A percentile compares a stretch with the other conserved stretches of the same genome.
These are phyloP conservation scores for Erythrocercus mccallii DNA, from an alignment of 2,113 vertebrate genomes.

Conservation along the genomic window DNA sequence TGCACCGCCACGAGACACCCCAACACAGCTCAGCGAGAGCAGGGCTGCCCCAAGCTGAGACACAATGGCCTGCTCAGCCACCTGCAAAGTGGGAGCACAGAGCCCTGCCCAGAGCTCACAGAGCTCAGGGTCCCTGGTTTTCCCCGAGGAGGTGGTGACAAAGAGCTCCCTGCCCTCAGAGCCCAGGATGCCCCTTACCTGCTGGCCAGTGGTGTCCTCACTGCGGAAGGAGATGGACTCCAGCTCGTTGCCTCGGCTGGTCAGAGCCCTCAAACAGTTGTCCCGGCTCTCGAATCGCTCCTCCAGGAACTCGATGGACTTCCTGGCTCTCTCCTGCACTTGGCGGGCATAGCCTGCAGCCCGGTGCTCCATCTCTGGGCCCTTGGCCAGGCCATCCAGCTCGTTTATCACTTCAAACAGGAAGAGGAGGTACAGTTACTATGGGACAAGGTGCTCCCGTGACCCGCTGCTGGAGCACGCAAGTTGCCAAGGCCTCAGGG, in stretches of 20 bases:
- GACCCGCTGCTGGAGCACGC: conserved; percentile 34
- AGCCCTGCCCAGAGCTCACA: accelerated
- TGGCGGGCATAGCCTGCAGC: conserved; percentile 80
- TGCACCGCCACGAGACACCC: accelerated
- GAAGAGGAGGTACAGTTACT: conserved; percentile 42
- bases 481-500: conserved; percentile 49
- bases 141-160: not conserved
- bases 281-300: conserved; percentile 86
- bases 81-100: not conserved
- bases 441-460: conserved; percentile 27
- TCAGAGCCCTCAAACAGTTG: conserved; percentile 88
- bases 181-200: conserved; percentile 68
- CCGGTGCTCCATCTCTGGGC: conserved; percentile 85
- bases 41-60: not conserved
- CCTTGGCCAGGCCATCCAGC: conserved; percentile 94
- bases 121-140: not conserved
- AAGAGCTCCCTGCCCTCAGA: not conserved
- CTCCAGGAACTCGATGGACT: conserved; percentile 90
- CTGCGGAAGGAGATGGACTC: conserved; percentile 98
- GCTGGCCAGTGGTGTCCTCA: conserved; percentile 94
- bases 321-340: conserved; percentile 91
- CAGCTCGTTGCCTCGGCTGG: conserved; percentile 93
- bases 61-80: not conserved
- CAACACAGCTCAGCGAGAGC: not conserved
- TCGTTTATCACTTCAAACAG: conserved; percentile 90